Conservation (phyloP, 2,888 invertebrate species). For the Tenthredo scrophulariae region DNA sequence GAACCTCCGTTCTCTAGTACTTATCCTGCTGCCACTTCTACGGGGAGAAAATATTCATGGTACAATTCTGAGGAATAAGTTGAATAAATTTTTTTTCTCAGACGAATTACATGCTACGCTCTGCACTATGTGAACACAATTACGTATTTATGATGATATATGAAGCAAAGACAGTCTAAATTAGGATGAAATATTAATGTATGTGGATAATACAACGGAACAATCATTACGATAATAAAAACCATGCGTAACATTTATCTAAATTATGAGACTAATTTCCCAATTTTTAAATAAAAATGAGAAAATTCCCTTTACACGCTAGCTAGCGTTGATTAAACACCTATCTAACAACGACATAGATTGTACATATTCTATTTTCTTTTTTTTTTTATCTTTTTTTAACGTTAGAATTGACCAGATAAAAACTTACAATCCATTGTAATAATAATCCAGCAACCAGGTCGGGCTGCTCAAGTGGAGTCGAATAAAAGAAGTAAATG, state of each 20-base stretch:
- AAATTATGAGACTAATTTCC: not conserved
- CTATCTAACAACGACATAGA: not conserved
- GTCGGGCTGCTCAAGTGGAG: conserved; percentile 16
- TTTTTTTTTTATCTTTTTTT: not conserved
- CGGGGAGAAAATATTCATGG: conserved; percentile 45
- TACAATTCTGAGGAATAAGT: not conserved
- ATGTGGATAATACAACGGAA: not conserved
- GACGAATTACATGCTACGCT: not conserved
- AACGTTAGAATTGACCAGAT: not conserved
- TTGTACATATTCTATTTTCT: not conserved
- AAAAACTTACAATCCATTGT: conserved; percentile 52
- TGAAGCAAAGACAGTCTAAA: not conserved
- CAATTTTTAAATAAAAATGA: no score
- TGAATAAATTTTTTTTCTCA: not conserved
- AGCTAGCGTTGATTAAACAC: not conserved
- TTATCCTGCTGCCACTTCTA: conserved; percentile 75
- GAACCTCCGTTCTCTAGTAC: conserved; percentile 71
- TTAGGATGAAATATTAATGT: no score
- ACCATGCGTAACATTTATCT: not conserved
- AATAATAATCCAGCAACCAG: conserved; percentile 50
- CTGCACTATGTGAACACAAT: not conserved
- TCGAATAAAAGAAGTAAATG: conserved; percentile 23
- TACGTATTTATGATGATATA: not conserved
- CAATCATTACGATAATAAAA: not conserved
- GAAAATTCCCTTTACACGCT: not conserved